A percentile compares a stretch with the other conserved stretches of the same genome.
Conservation (phyloP, 2,888 invertebrate species). For the Pomacea canaliculata region DNA sequence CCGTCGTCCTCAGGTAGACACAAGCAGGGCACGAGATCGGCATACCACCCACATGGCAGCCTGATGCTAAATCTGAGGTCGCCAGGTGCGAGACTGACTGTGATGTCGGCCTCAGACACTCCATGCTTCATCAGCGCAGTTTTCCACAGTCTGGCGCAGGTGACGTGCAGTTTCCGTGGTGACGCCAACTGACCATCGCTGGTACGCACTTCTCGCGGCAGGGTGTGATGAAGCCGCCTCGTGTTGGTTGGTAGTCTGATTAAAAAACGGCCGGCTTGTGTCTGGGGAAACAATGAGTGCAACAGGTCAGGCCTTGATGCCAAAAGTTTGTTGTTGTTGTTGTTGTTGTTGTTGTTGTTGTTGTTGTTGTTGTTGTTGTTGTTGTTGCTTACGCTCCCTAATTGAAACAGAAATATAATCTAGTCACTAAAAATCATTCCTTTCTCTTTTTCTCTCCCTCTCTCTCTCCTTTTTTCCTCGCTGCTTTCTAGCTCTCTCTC, state of each 20-base stretch:
- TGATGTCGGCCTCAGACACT: slow-evolving; percentile 11
- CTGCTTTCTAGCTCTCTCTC: no score
- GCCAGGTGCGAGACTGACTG: background rate
- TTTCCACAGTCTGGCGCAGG: slow-evolving; percentile 44
- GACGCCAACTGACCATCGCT: slow-evolving; percentile 52
- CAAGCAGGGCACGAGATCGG: slow-evolving; percentile 29
- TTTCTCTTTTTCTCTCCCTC: no score
- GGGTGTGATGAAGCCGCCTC: background rate
- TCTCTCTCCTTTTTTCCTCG: no score
- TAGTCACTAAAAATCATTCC: no score
- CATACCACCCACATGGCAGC: slow-evolving; percentile 20
- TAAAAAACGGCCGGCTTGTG: background rate
- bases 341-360: no score
- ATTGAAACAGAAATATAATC: no score
- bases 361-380: no score
- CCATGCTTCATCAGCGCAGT: slow-evolving; percentile 37
- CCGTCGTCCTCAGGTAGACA: background rate
- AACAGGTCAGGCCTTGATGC: no score
- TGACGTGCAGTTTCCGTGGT: slow-evolving; percentile 45
- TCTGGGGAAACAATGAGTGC: background rate
- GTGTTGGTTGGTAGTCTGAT: background rate
- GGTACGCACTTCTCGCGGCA: slow-evolving; percentile 36
- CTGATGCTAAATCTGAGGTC: slow-evolving; percentile 6
- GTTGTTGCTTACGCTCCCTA: no score
- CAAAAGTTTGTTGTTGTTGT: no score